Percentiles rank a stretch among this genome's conserved stretches.
These are phyloP conservation scores for Sphaerophoria taeniata DNA, from an alignment of 2,888 invertebrate genomes.

Conservation along the genomic window DNA sequence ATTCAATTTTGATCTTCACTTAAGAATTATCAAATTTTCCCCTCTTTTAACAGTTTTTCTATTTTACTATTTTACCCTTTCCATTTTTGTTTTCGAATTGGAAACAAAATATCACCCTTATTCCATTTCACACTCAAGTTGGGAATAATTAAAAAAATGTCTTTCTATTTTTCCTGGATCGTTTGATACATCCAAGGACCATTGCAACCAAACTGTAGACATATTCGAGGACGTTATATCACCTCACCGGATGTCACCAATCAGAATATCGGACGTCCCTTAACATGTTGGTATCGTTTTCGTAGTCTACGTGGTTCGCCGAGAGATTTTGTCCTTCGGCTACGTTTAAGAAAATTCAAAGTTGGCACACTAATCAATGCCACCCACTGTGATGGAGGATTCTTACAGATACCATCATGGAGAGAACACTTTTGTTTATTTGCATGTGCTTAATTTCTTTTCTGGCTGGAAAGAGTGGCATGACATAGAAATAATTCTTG, in stretches of 20 bases:
- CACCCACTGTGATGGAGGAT: slow-evolving; percentile 94
- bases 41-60: too few species aligned
- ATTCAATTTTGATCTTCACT: too few species aligned
- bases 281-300: slow-evolving; percentile 96
- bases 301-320: slow-evolving; percentile 93
- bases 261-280: slow-evolving; percentile 91
- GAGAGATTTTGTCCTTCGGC: slow-evolving; percentile 94
- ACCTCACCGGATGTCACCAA: slow-evolving; percentile 91
- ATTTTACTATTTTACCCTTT: too few species aligned
- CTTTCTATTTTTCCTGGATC: slow-evolving; percentile 69
- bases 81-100: neutral
- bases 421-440: neutral
- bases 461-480: neutral
- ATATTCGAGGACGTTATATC: slow-evolving; percentile 96
- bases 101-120: slow-evolving; percentile 4
- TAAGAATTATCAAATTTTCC: too few species aligned
- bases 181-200: slow-evolving; percentile 86
- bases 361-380: slow-evolving; percentile 94
- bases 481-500: neutral
- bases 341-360: slow-evolving; percentile 96
- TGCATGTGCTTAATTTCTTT: slow-evolving; percentile 25
- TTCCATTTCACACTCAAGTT: slow-evolving; percentile 11
- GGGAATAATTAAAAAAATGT: slow-evolving; percentile 25
- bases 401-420: slow-evolving; percentile 88
- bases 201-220: slow-evolving; percentile 97